These are phyloP conservation scores for Cichladusa arquata DNA, from an alignment of 2,113 vertebrate species.

Conservation along the genomic window DNA sequence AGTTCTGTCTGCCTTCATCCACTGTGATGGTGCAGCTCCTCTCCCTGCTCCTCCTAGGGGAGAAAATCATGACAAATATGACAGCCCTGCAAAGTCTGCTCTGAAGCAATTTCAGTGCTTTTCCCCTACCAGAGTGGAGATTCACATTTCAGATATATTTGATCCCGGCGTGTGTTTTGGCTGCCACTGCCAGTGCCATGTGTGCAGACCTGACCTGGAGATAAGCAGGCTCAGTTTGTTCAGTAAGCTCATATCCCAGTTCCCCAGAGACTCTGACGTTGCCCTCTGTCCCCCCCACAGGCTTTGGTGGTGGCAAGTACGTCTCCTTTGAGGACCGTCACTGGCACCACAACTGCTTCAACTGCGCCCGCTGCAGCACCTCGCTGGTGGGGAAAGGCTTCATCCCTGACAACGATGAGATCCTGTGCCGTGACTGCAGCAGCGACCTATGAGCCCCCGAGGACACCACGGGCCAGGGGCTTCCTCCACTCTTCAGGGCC, in stretches of 20 bases:
- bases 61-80: not conserved
- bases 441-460: slow-evolving; percentile 79
- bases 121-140: not conserved
- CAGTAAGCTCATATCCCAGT: not conserved
- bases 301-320: slow-evolving; percentile 95
- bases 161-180: not conserved
- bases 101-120: not conserved
- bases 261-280: not conserved
- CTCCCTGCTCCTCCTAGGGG: not conserved
- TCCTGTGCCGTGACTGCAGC: slow-evolving; percentile 94
- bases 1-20: not conserved
- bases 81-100: not conserved
- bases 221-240: fast-evolving
- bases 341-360: slow-evolving; percentile 98
- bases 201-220: not conserved
- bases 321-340: slow-evolving; percentile 98
- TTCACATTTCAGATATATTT: fast-evolving
- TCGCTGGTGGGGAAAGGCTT: slow-evolving; percentile 95
- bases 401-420: slow-evolving; percentile 86
- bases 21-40: not conserved
- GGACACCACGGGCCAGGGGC: not conserved
- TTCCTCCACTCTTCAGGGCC: not conserved
- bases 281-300: slow-evolving; percentile 57
- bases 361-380: slow-evolving; percentile 88
- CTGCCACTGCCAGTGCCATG: not conserved